phyloP scores from a whole-genome alignment of 30 jellyfish, hydroid and myxozoan species.

The Catostylus mosaicus region DNA sequence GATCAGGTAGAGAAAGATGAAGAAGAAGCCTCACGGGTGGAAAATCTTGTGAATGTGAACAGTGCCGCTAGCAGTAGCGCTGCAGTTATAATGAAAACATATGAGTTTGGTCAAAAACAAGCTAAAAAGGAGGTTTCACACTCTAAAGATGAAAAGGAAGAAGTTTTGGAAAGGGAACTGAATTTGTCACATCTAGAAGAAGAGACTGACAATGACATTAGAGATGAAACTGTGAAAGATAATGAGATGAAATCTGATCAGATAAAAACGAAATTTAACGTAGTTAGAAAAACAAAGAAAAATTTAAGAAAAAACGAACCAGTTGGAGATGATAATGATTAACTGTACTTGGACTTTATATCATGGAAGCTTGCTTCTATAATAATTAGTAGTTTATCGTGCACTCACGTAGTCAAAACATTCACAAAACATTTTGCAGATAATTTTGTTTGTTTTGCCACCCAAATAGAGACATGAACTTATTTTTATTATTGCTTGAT shows the following conservation, averaged over 20 bases:
- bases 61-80: background rate
- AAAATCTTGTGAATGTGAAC: background rate
- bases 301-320: conserved; percentile 21
- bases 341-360: background rate
- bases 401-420: too few species aligned
- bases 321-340: background rate
- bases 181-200: conserved; percentile 19
- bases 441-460: too few species aligned
- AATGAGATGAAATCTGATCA: background rate
- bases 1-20: conserved; percentile 29
- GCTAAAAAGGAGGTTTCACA: background rate
- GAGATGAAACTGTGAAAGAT: background rate
- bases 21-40: conserved; percentile 12
- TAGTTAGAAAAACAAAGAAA: conserved; percentile 9
- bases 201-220: conserved; percentile 1
- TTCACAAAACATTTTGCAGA: too few species aligned
- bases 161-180: background rate
- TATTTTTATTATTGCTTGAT: too few species aligned
- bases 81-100: conserved; percentile 16
- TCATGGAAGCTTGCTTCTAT: too few species aligned
- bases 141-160: background rate
- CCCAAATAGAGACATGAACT: too few species aligned
- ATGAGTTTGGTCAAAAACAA: conserved; percentile 33
- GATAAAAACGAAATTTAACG: conserved; percentile 8
- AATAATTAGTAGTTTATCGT: too few species aligned